Evolutionary conservation across 64 coral and sea anemone genomes (phyloP).

Genomic region (Orbicella faveolata): DNA sequence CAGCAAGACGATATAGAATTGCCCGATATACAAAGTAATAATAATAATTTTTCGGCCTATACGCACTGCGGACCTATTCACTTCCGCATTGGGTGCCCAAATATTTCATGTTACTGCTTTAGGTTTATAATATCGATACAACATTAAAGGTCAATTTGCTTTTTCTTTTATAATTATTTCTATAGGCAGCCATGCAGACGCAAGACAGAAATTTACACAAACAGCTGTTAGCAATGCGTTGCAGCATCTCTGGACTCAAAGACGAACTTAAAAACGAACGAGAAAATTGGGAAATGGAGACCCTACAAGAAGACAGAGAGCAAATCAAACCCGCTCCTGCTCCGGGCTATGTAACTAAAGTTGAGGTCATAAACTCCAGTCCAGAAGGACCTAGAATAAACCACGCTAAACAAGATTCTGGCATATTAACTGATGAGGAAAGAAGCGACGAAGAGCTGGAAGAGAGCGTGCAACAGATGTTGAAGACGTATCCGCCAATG

Average conservation of each 20-base stretch:
- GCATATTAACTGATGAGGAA: constrained; percentile 78
- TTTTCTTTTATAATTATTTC: background rate
- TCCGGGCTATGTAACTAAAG: constrained; percentile 44
- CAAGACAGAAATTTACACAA: constrained; percentile 82
- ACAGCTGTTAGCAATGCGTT: constrained; percentile 59
- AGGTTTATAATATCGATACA: background rate
- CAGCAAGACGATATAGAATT: too few relatives aligned
- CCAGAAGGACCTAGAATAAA: constrained; percentile 2
- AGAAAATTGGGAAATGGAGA: constrained; percentile 67
- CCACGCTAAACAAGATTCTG: constrained; percentile 86
- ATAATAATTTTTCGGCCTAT: too few relatives aligned
- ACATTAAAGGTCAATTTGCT: background rate
- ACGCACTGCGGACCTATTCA: too few relatives aligned
- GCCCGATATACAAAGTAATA: too few relatives aligned
- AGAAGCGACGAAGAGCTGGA: constrained; percentile 31
- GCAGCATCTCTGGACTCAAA: constrained; percentile 49
- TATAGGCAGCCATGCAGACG: constrained; percentile 71
- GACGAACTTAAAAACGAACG: constrained; percentile 45
- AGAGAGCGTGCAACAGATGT: constrained; percentile 15
- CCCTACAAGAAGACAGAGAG: background rate
- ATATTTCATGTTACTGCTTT: too few relatives aligned
- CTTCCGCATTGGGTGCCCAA: too few relatives aligned
- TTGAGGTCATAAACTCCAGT: constrained; percentile 24
- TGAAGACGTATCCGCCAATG: background rate
- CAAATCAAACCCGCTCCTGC: background rate